Conservation (phyloP, 1,140 invertebrate genomes). For the Piezodorus guildinii region DNA sequence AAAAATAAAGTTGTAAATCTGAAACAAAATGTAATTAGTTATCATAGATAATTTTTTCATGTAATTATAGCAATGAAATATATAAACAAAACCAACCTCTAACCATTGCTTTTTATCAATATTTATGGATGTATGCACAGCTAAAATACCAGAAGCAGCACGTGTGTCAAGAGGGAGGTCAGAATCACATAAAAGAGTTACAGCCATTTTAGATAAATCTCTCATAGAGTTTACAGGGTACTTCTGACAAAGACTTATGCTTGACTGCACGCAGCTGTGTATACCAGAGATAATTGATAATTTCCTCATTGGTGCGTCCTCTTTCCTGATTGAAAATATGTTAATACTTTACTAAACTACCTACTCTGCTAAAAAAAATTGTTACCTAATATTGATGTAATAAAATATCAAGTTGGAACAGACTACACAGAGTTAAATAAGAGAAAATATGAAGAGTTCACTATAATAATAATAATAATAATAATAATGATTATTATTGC, state of each 20-base stretch:
- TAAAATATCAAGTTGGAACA: too few relatives aligned
- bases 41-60: not conserved
- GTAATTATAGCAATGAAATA: not conserved
- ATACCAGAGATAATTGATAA: not conserved
- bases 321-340: not conserved
- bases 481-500: too few relatives aligned
- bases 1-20: not conserved
- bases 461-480: too few relatives aligned
- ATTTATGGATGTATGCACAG: not conserved
- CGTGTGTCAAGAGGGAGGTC: not conserved
- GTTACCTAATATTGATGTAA: too few relatives aligned
- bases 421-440: too few relatives aligned
- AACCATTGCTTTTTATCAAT: not conserved
- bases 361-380: too few relatives aligned
- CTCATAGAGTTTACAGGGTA: not conserved
- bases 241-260: not conserved
- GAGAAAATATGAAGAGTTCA: too few relatives aligned
- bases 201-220: not conserved
- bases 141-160: conserved; percentile 3
- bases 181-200: not conserved
- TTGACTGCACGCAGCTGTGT: not conserved
- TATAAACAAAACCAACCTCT: not conserved
- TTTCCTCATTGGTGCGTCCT: not conserved
- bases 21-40: not conserved
- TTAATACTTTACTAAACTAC: too few relatives aligned